A percentile compares a stretch with the other conserved stretches of the same genome.
phyloP scores from a whole-genome alignment of 2,113 vertebrate species.

The Vombatus ursinus region DNA sequence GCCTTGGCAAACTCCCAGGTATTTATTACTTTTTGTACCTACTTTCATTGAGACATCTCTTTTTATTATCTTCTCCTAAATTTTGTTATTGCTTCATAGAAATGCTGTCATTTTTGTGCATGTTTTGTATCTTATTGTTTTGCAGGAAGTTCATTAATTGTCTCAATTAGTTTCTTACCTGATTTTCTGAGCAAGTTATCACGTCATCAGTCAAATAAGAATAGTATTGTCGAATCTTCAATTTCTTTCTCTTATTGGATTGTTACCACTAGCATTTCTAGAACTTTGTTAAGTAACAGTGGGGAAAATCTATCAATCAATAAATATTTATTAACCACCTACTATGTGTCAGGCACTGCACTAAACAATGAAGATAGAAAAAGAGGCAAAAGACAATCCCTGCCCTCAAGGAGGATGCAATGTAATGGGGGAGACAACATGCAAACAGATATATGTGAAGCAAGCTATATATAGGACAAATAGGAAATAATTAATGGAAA shows the following conservation, averaged over 20 bases:
- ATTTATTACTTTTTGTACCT: not conserved
- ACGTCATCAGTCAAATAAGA: not conserved
- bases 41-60: not conserved
- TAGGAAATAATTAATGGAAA: not conserved
- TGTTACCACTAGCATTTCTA: not conserved
- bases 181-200: not conserved
- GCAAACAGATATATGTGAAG: not conserved
- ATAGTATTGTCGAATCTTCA: not conserved
- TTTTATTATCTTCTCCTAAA: not conserved
- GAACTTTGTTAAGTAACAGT: not conserved
- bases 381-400: not conserved
- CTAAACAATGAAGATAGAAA: not conserved
- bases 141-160: not conserved
- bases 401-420: not conserved
- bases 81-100: not conserved
- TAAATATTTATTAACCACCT: not conserved
- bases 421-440: not conserved
- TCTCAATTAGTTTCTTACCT: not conserved
- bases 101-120: not conserved
- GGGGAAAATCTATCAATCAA: not conserved
- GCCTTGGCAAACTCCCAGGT: not conserved
- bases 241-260: not conserved
- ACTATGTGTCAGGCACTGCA: not conserved
- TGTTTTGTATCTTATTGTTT: not conserved
- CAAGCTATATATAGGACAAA: too few species aligned